Percentiles rank a stretch among this genome's conserved stretches.
These are phyloP conservation scores for Cossypha caffra DNA, from an alignment of 2,797 vertebrate genomes.

Conservation along the genomic window DNA sequence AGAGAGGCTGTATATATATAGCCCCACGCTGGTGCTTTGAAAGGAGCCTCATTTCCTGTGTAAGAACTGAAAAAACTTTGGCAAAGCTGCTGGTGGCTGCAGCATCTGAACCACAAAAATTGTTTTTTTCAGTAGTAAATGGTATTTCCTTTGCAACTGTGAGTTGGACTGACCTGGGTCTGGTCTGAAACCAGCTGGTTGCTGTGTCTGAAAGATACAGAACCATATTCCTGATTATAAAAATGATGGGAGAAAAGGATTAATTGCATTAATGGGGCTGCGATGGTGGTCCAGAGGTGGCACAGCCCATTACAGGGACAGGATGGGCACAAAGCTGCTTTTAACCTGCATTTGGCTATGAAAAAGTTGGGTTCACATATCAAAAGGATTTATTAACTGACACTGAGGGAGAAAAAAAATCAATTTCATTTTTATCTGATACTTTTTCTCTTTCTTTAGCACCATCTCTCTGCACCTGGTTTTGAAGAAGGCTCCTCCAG, in stretches of 20 bases:
- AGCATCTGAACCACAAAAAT: constrained; percentile 40
- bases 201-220: neutral
- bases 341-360: neutral
- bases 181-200: neutral
- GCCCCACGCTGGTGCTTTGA: constrained; percentile 69
- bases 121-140: constrained; percentile 26
- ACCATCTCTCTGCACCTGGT: neutral
- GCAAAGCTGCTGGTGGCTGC: constrained; percentile 35
- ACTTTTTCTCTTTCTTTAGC: neutral
- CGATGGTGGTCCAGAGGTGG: neutral
- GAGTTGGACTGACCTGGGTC: rapidly evolving
- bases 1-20: constrained; percentile 74
- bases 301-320: neutral
- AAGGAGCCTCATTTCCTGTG: constrained; percentile 74
- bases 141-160: neutral
- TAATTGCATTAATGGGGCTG: neutral
- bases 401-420: neutral
- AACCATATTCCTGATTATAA: neutral
- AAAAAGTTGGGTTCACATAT: neutral
- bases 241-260: neutral
- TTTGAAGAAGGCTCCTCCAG: neutral
- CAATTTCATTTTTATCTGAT: neutral
- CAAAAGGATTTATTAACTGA: neutral
- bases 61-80: constrained; percentile 48
- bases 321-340: neutral